Conservation (phyloP, 1,140 invertebrate genomes). For the Conus ventricosus region DNA sequence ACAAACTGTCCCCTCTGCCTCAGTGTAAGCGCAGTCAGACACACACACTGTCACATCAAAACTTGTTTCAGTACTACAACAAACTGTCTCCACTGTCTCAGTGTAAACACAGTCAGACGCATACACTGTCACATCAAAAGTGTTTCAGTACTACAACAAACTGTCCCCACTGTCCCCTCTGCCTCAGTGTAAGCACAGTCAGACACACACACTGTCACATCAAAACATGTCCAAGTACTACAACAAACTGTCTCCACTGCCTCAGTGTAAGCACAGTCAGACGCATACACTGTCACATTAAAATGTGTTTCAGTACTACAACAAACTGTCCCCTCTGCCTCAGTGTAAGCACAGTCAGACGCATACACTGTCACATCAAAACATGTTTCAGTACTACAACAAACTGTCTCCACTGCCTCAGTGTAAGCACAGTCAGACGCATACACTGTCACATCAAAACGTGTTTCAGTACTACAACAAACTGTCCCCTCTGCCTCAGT, state of each 20-base stretch:
- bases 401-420: constrained; percentile 78
- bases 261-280: constrained; percentile 60
- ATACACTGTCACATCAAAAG: too few species aligned
- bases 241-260: constrained; percentile 82
- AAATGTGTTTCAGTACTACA: constrained; percentile 96
- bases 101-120: constrained; percentile 56
- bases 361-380: too few species aligned
- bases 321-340: constrained; percentile 80
- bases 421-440: constrained; percentile 56
- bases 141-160: constrained; percentile 95
- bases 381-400: constrained; percentile 96
- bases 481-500: constrained; percentile 77
- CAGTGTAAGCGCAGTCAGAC: constrained; percentile 60
- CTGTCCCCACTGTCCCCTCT: constrained; percentile 80
- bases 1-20: constrained; percentile 80
- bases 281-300: too few species aligned
- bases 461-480: constrained; percentile 95
- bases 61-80: constrained; percentile 94
- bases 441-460: too few species aligned
- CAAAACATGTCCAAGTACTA: constrained; percentile 97
- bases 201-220: too few species aligned
- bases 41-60: too few species aligned
- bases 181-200: constrained; percentile 62
- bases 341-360: constrained; percentile 59
- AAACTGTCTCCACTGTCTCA: constrained; percentile 78